Conservation (phyloP, 2,888 invertebrate species). For the Tillus elongatus region DNA sequence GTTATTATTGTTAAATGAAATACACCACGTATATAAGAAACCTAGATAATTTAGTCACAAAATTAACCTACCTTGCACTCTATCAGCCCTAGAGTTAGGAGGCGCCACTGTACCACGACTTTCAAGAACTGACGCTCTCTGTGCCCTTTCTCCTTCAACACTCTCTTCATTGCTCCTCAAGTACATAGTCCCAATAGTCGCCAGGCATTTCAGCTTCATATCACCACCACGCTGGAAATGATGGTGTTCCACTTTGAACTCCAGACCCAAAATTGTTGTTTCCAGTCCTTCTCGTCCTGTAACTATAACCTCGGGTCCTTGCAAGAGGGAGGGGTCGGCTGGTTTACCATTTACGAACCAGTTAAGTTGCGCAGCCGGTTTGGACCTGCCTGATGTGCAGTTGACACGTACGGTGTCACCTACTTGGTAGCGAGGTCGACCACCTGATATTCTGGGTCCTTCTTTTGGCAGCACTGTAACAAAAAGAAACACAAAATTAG, state of each 20-base stretch:
- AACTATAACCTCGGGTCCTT: constrained; percentile 46
- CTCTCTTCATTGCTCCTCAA: constrained; percentile 83
- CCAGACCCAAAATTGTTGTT: constrained; percentile 65
- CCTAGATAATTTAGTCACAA: constrained; percentile 1
- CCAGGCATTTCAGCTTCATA: constrained; percentile 81
- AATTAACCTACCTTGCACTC: constrained; percentile 55
- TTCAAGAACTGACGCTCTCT: constrained; percentile 65
- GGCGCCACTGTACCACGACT: constrained; percentile 60
- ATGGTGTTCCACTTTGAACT: constrained; percentile 70
- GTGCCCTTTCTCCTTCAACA: constrained; percentile 67
- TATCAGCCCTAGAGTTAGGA: constrained; percentile 59
- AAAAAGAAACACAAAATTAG: too few relatives aligned
- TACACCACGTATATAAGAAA: too few relatives aligned
- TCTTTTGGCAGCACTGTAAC: constrained; percentile 67
- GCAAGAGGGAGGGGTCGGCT: constrained; percentile 42
- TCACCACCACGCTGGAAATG: constrained; percentile 80
- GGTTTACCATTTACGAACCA: constrained; percentile 85
- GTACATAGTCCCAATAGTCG: constrained; percentile 78
- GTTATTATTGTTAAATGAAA: too few relatives aligned
- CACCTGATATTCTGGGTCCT: constrained; percentile 74
- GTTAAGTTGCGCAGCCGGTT: constrained; percentile 71
- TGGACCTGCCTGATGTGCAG: constrained; percentile 74
- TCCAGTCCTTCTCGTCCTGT: constrained; percentile 61
- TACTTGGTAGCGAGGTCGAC: constrained; percentile 70
- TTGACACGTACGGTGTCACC: constrained; percentile 75